Percentiles rank a stretch among this genome's conserved stretches.
phyloP scores from a whole-genome alignment of 2,888 invertebrate species.

The Gymnoscelis rufifasciata region DNA sequence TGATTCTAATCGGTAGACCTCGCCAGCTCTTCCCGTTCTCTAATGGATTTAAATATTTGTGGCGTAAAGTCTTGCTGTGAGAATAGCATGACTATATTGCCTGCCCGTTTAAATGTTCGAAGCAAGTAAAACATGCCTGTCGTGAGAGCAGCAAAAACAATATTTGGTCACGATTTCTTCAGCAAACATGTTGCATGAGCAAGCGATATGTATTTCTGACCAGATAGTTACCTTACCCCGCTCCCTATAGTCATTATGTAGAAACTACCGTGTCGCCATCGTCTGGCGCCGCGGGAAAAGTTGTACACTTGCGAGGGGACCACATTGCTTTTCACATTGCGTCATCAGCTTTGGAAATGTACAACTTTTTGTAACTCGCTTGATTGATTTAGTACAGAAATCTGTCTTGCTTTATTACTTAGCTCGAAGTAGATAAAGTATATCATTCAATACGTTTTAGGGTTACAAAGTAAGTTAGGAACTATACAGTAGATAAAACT shows the following conservation, averaged over 20 bases:
- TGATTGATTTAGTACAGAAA: conserved; percentile 28
- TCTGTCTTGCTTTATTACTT: conserved; percentile 31
- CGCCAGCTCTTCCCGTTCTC: conserved; percentile 41
- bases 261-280: conserved; percentile 48
- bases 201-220: conserved; percentile 29
- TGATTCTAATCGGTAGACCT: conserved; percentile 39
- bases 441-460: too few species aligned
- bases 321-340: conserved; percentile 65
- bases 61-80: conserved; percentile 61
- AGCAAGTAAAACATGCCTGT: conserved; percentile 42
- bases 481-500: too few species aligned
- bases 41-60: conserved; percentile 68
- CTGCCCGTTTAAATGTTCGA: conserved; percentile 39
- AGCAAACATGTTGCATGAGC: conserved; percentile 16
- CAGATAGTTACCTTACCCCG: conserved; percentile 19
- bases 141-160: conserved; percentile 30
- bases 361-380: conserved; percentile 42
- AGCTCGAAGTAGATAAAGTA: too few species aligned
- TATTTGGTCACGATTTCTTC: conserved; percentile 31
- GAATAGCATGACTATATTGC: conserved; percentile 17
- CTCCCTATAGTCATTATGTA: conserved; percentile 51
- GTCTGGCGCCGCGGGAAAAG: conserved; percentile 62
- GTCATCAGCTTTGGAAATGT: conserved; percentile 39
- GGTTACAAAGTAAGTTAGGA: too few species aligned
- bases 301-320: conserved; percentile 47